Conservation (phyloP, 2,113 vertebrate genomes). For the Murina feae region DNA sequence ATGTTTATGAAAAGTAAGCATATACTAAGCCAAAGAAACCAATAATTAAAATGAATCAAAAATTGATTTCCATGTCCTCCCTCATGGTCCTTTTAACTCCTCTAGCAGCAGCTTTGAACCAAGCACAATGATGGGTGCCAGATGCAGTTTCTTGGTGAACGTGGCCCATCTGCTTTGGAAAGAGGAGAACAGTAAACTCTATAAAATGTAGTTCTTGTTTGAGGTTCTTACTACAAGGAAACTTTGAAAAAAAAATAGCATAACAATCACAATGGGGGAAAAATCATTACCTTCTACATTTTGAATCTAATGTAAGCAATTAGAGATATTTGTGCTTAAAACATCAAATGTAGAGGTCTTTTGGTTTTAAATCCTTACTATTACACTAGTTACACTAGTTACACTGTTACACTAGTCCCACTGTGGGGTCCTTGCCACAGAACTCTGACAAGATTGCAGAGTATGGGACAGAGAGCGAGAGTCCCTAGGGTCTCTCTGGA, state of each 20-base stretch:
- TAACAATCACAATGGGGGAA: conserved; percentile 20
- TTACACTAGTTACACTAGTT: background rate
- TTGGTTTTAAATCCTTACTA: background rate
- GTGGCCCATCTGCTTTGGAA: conserved; percentile 18
- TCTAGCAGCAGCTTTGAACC: conserved; percentile 41
- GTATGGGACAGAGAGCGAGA: background rate
- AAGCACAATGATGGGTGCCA: conserved; percentile 53
- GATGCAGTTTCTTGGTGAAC: conserved; percentile 47
- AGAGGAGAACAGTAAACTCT: background rate
- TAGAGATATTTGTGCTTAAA: conserved; percentile 44
- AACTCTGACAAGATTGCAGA: background rate
- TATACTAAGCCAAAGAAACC: conserved; percentile 42
- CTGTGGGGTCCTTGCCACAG: background rate
- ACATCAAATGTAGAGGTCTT: background rate
- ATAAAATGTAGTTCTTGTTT: conserved; percentile 36
- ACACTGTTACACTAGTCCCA: background rate
- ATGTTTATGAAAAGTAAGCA: conserved; percentile 50
- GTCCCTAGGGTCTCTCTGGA: background rate
- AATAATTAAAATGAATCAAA: conserved; percentile 66
- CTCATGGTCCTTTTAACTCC: conserved; percentile 51
- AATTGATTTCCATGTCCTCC: conserved; percentile 48
- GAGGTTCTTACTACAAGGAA: conserved; percentile 7
- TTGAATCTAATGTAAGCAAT: conserved; percentile 8
- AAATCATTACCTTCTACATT: background rate
- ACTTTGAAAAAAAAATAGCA: conserved; percentile 20